phyloP scores from a whole-genome alignment of 1,140 invertebrate genomes.

The Carposina sasakii region DNA sequence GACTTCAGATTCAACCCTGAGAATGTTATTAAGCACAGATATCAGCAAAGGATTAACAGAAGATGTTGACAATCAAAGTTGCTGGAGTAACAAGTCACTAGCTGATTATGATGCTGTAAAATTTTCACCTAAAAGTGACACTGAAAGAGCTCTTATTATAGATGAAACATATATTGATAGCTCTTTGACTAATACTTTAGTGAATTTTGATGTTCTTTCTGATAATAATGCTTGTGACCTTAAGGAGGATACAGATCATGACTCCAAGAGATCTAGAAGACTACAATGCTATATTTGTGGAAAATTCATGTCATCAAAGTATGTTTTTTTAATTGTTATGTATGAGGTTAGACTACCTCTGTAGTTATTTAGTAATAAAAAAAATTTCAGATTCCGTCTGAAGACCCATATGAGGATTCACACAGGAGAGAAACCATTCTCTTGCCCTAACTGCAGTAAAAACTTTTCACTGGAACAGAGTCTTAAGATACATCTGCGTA shows the following conservation, averaged over 20 bases:
- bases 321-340: conserved; percentile 13
- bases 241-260: conserved; percentile 13
- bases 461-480: conserved; percentile 58
- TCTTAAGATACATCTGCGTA: conserved; percentile 71
- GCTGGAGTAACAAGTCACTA: conserved; percentile 2
- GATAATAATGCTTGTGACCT: conserved; percentile 13
- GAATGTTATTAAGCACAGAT: conserved; percentile 11
- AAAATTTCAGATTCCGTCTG: conserved; percentile 75
- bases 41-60: neutral
- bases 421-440: conserved; percentile 92
- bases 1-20: conserved; percentile 45
- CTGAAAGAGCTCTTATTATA: conserved; percentile 12
- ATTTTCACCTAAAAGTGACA: conserved; percentile 14
- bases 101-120: conserved; percentile 4
- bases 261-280: conserved; percentile 35
- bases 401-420: conserved; percentile 94
- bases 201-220: conserved; percentile 1
- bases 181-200: no score
- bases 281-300: conserved; percentile 67
- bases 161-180: no score
- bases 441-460: conserved; percentile 74
- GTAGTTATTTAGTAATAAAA: neutral
- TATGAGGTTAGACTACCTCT: neutral
- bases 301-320: conserved; percentile 69
- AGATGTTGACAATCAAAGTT: conserved; percentile 15